Percentiles rank a stretch among this genome's conserved stretches.
Conservation (phyloP, 2,113 vertebrate genomes). For the Strix uralensis region DNA sequence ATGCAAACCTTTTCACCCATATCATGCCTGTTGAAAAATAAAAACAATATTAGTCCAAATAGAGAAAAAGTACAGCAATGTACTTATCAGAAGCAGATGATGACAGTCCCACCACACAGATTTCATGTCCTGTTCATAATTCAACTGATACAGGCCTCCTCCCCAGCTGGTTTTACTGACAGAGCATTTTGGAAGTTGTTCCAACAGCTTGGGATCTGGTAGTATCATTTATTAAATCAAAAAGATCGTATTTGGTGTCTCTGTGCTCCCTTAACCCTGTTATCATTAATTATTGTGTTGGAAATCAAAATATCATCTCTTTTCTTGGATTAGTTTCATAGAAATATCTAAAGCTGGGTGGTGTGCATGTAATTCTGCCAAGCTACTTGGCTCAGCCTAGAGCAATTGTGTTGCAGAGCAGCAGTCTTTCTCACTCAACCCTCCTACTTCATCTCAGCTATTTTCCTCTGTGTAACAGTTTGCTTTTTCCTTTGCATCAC, state of each 20-base stretch:
- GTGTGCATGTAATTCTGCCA: background rate
- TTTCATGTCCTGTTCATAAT: background rate
- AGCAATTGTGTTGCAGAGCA: constrained; percentile 13
- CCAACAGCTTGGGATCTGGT: background rate
- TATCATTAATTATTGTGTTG: background rate
- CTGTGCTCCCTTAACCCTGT: background rate
- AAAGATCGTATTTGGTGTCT: background rate
- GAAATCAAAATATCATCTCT: background rate
- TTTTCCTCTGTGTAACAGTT: background rate
- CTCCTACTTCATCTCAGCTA: background rate
- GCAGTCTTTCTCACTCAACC: background rate
- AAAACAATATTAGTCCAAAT: background rate
- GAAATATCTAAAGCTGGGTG: background rate
- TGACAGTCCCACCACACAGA: background rate
- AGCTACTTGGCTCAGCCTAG: background rate
- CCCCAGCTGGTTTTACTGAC: background rate
- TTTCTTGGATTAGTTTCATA: background rate
- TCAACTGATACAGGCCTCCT: background rate
- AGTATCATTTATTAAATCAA: background rate
- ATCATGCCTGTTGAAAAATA: background rate
- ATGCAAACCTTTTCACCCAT: background rate
- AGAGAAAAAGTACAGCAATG: background rate
- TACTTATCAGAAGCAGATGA: background rate
- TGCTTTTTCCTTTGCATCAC: constrained; percentile 20
- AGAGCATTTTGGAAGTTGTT: background rate